Base-by-base conservation (phyloP, 2,888 invertebrate species). In the Netelia melanura region DNA sequence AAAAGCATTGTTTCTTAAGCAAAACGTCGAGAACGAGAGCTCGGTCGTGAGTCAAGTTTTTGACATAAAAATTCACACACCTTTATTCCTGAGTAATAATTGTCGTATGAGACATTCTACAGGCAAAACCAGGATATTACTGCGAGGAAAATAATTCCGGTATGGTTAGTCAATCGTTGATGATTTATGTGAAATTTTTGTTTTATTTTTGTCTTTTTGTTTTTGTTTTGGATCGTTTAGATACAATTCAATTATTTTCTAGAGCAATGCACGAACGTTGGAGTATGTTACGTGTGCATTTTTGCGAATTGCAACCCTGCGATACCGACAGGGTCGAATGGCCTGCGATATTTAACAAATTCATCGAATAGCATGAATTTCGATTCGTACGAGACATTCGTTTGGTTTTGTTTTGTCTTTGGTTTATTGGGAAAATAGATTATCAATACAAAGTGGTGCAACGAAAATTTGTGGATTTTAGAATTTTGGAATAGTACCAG, bases 131-230 rank as follows among this genome's bases (percentile, higher is more conserved):
- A 67, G 81, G 78, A 80, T 70, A 83, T 75, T 56, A 85, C 79
- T 71, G 62, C 83, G 68, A 74, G 48, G 79, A 82, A 38, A 77
- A 70, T 68, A 64, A 58, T 56, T 67, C 79, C 68, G 38, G 44
- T 85, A 86, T 85, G 86, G 86, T 86, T 86, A 86, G 86, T 86
- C 85, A n/a, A 62, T 71, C 72, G 76, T 75, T 58, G 70, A 25
- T 78, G 82, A 76, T 65, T 75, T 74, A 38, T 82, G n/a, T 65
- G 9, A 61, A 64, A 62, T 79, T 68, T 76, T 82, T 76, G 14
- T 52, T 21, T 44, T 72, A 2, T 5, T 38, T 75, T 3, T 52
- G 17, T 83, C 74, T 58, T 56, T n/a, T 38, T 67, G n/a, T n/a
- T n/a, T n/a, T n/a, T 8, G n/a, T 38, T 44, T 67, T 82, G 52